Evolutionary conservation across 2,888 invertebrate genomes (phyloP), one percentile per base, ranked within the genome.

Genomic region (Perithous albicinctus): DNA sequence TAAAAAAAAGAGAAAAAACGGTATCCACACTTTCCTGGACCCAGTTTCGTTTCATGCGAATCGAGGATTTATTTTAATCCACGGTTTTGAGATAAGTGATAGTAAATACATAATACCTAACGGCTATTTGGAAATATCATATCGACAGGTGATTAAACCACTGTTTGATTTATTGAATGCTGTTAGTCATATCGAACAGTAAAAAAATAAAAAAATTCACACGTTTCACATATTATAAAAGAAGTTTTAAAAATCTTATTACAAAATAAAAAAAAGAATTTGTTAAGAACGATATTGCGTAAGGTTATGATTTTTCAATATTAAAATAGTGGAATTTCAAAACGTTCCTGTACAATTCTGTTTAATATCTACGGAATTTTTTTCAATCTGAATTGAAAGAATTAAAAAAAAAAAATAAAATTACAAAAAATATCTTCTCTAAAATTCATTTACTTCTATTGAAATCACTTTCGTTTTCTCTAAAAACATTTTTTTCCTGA

Each of bases 51-150:
- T n/a, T n/a, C n/a, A n/a, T 18, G 38, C 29, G 41, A 54, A 54
- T 64, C 26, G 20, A 20, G 51, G 29, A 54, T 74, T 54, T 12
- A 10, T 26, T 64, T 26, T 20, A 18, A 74, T 64, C 74, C 59
- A 18, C 59, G 35, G 29, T 7, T 18, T 59, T n/a, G 12, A 6
- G 70, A 72, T 72, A 72, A 72, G 18, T 29, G 18, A 59, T 32
- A 32, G 20, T 23, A 69, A 26, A 12, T 64, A 38, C 38, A 2
- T 61, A 41, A 59, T 15, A 32, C 7, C 7, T 15, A 15, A 29
- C 12, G 56, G 1, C 6, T 4, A 12, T 63, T 23, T 41, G 12
- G 38, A 38, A 63, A 38, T 63, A 63, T 63, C 4, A n/a, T 38
- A 23, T 2, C 12, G 15, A 3, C 10, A n/a, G 10, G 18, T 10